A percentile compares a stretch with the other conserved stretches of the same genome.
phyloP scores from a whole-genome alignment of 2,888 invertebrate species.

The Drosophila mulleri region DNA sequence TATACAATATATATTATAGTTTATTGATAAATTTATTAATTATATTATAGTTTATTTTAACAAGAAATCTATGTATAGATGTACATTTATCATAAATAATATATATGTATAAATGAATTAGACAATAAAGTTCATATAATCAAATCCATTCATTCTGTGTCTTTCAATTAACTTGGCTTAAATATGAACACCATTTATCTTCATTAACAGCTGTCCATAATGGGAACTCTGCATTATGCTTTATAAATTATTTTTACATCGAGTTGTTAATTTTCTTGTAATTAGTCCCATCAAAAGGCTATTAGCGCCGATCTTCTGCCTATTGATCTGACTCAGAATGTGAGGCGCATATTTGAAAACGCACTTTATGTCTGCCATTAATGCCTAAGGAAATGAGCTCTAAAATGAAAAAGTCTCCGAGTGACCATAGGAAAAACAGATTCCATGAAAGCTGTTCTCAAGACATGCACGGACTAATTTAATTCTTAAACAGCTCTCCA shows the following conservation, averaged over 20 bases:
- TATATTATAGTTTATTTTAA: no score
- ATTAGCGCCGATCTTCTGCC: not conserved
- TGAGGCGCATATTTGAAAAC: not conserved
- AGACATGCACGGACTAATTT: not conserved
- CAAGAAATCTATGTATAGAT: not conserved
- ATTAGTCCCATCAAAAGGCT: not conserved
- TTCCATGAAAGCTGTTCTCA: not conserved
- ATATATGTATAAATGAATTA: no score
- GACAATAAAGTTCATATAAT: no score
- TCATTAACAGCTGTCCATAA: not conserved
- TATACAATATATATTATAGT: no score
- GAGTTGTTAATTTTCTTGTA: not conserved
- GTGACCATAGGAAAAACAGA: not conserved
- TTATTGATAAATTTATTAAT: no score
- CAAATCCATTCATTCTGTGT: not conserved
- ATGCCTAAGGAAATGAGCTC: not conserved
- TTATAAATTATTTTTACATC: not conserved
- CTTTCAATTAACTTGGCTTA: not conserved
- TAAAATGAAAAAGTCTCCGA: not conserved
- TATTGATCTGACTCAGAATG: not conserved
- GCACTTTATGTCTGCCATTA: not conserved
- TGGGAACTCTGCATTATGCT: not conserved
- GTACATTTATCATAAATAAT: not conserved
- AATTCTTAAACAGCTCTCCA: not conserved
- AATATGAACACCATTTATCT: not conserved